Conservation (phyloP, 1,140 invertebrate species). For the Drosophila nebulosa region DNA sequence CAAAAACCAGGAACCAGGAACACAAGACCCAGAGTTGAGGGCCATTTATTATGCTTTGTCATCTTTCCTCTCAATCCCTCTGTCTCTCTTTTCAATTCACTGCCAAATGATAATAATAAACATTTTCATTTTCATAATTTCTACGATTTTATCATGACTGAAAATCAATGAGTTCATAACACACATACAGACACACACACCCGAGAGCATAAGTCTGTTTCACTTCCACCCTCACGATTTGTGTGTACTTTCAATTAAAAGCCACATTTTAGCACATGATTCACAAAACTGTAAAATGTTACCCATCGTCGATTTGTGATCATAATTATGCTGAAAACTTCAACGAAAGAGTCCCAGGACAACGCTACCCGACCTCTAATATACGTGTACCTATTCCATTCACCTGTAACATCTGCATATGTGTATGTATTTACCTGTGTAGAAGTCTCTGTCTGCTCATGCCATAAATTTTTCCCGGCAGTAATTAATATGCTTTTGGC, state of each 20-base stretch:
- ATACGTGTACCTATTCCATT: background rate
- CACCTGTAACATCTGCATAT: slow-evolving; percentile 63
- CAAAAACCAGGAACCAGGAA: slow-evolving; percentile 23
- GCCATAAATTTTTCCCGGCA: slow-evolving; percentile 68
- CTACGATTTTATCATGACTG: slow-evolving; percentile 40
- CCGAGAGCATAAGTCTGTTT: slow-evolving; percentile 14
- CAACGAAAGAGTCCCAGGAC: background rate
- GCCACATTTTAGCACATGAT: slow-evolving; percentile 69
- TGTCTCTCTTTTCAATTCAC: slow-evolving; percentile 29
- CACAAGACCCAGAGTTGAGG: slow-evolving; percentile 28
- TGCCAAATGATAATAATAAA: slow-evolving; percentile 73
- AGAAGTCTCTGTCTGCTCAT: slow-evolving; percentile 43
- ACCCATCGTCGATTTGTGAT: slow-evolving; percentile 47
- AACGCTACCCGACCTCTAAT: background rate
- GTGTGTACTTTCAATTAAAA: slow-evolving; percentile 76
- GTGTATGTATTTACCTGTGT: background rate
- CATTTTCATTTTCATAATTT: slow-evolving; percentile 71
- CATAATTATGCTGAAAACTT: slow-evolving; percentile 41
- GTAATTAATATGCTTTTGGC: slow-evolving; percentile 76
- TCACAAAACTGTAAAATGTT: slow-evolving; percentile 61
- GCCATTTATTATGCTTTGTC: slow-evolving; percentile 78
- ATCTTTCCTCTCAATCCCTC: slow-evolving; percentile 39
- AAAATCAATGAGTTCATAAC: slow-evolving; percentile 73
- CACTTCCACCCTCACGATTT: background rate
- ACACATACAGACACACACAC: background rate